Evolutionary conservation across 53 echinoderm and acorn worm species (phyloP).

Genomic region (Pentamera pediparva): DNA sequence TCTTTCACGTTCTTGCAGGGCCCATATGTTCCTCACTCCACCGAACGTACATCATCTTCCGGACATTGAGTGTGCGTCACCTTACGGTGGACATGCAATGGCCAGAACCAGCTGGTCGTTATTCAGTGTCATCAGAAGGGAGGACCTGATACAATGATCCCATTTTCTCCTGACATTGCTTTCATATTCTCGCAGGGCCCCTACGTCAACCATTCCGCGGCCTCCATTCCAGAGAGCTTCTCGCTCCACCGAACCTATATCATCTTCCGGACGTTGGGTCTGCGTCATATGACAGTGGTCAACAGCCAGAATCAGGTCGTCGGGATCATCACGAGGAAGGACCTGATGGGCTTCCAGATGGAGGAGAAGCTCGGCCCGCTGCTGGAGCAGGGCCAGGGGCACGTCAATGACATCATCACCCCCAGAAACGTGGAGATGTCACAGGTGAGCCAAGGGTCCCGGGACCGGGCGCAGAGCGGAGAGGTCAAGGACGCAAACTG

Average conservation of each 20-base stretch:
- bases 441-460: conserved; percentile 17
- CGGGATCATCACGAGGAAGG: conserved; percentile 90
- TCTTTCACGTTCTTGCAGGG: conserved; percentile 24
- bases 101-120: conserved; percentile 71
- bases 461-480: not conserved
- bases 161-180: not conserved
- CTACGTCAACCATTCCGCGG: conserved; percentile 85
- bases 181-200: conserved; percentile 45
- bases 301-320: conserved; percentile 73
- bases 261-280: conserved; percentile 89
- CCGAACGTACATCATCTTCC: conserved; percentile 93
- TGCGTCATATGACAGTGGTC: conserved; percentile 91
- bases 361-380: conserved; percentile 73
- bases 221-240: conserved; percentile 80
- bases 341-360: conserved; percentile 88
- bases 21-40: conserved; percentile 95
- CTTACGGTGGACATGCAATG: conserved; percentile 89
- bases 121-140: conserved; percentile 84
- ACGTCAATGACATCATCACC: conserved; percentile 26
- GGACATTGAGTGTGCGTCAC: conserved; percentile 90
- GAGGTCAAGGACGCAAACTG: not conserved
- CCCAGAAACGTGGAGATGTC: conserved; percentile 24
- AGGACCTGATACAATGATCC: conserved; percentile 97
- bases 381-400: conserved; percentile 37
- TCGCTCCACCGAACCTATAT: conserved; percentile 96